These are phyloP conservation scores for Leptinotarsa haldemani DNA, from an alignment of 2,888 invertebrate genomes.

Conservation along the genomic window DNA sequence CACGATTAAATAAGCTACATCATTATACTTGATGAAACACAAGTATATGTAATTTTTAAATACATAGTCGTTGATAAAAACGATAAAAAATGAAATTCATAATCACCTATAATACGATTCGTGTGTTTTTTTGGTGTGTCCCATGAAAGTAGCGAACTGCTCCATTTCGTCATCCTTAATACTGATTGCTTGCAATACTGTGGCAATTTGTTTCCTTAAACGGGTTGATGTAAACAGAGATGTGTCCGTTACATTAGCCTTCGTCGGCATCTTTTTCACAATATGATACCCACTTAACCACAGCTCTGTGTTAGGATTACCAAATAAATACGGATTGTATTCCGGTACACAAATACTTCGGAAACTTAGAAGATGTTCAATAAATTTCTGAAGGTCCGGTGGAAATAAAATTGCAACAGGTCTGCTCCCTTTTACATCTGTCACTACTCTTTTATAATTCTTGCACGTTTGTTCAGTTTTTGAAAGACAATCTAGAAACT, in stretches of 20 bases:
- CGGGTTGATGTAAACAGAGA: slow-evolving; percentile 45
- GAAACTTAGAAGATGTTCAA: slow-evolving; percentile 22
- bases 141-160: too few relatives aligned
- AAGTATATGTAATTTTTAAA: too few relatives aligned
- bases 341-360: slow-evolving; percentile 39
- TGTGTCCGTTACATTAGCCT: slow-evolving; percentile 40
- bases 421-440: slow-evolving; percentile 31
- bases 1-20: too few relatives aligned
- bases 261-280: slow-evolving; percentile 46
- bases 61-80: too few relatives aligned
- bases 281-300: slow-evolving; percentile 47
- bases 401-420: slow-evolving; percentile 30
- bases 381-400: slow-evolving; percentile 36
- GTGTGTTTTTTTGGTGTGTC: slow-evolving; percentile 51
- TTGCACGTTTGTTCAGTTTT: slow-evolving; percentile 17
- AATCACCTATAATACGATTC: slow-evolving; percentile 46
- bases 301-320: slow-evolving; percentile 40
- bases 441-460: slow-evolving; percentile 27
- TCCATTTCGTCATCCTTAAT: slow-evolving; percentile 44
- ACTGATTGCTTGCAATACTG: slow-evolving; percentile 41
- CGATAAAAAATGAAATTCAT: neutral
- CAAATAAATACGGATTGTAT: slow-evolving; percentile 48
- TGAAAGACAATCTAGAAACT: slow-evolving; percentile 22
- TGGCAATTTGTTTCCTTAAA: slow-evolving; percentile 50
- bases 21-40: too few relatives aligned